Evolutionary conservation across 2,113 vertebrate species (phyloP).

Genomic region (Sebastes schlegelii): DNA sequence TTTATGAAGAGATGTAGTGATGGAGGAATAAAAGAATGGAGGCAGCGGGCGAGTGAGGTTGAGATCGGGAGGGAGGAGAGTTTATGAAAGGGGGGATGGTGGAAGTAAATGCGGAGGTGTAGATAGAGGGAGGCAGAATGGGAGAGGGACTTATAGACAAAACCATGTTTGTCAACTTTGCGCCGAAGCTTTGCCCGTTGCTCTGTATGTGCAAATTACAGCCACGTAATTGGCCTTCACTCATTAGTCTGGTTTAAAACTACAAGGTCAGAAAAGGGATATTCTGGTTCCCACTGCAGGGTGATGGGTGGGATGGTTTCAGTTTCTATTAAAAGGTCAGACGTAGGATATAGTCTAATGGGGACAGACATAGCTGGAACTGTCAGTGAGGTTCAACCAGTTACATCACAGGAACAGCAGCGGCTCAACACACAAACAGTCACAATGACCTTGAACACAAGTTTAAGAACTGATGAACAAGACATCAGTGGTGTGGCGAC

Average conservation of each 20-base stretch:
- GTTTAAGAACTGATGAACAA: too few species aligned
- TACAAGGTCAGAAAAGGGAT: neutral
- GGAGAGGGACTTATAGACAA: conserved; percentile 33
- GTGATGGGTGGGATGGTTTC: neutral
- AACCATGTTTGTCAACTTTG: conserved; percentile 36
- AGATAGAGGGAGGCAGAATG: conserved; percentile 4
- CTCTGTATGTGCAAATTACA: neutral
- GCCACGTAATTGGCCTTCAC: conserved; percentile 34
- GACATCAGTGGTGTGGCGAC: too few species aligned
- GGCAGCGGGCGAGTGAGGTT: neutral
- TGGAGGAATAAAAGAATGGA: neutral
- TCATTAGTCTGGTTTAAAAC: conserved; percentile 24
- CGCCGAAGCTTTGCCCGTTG: neutral
- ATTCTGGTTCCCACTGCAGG: neutral
- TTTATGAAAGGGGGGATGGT: conserved; percentile 4
- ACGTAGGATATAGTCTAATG: too few species aligned
- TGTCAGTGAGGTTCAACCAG: too few species aligned
- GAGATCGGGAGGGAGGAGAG: neutral
- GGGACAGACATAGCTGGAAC: too few species aligned
- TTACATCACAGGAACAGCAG: too few species aligned
- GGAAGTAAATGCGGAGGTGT: neutral
- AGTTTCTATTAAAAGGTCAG: too few species aligned
- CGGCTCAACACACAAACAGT: too few species aligned
- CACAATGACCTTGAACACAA: too few species aligned
- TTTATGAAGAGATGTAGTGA: conserved; percentile 1